Evolutionary conservation across 2,797 vertebrate genomes (phyloP).

Genomic region (Coreius guichenoti): DNA sequence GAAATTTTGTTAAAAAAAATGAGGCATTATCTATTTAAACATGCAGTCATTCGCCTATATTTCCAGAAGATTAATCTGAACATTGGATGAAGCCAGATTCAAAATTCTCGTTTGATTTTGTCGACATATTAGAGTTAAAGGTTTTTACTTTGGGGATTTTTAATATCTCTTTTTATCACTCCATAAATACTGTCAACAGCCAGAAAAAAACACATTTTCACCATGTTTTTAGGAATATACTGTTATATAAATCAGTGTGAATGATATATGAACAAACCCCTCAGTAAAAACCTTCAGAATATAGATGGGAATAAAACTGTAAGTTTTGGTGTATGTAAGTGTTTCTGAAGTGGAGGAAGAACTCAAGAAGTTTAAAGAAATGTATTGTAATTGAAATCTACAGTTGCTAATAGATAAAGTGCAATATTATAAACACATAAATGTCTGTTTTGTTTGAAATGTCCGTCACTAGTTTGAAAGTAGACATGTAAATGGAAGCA

Average conservation of each 20-base stretch:
- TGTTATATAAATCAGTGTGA: neutral
- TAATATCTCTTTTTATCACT: neutral
- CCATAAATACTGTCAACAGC: neutral
- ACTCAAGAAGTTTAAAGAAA: too few species aligned
- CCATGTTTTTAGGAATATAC: neutral
- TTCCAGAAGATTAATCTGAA: neutral
- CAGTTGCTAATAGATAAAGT: too few species aligned
- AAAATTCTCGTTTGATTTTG: neutral
- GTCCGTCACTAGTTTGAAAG: neutral
- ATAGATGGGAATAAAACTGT: neutral
- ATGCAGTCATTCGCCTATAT: neutral
- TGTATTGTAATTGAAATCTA: too few species aligned
- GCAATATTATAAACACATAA: too few species aligned
- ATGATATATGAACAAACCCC: neutral
- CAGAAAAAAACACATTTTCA: neutral
- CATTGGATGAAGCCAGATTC: neutral
- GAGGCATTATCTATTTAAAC: neutral
- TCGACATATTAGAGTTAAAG: neutral
- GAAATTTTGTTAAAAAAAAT: neutral
- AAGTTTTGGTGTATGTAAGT: neutral
- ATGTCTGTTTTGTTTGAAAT: neutral
- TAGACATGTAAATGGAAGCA: neutral
- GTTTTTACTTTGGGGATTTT: neutral
- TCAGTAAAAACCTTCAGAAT: neutral
- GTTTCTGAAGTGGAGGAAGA: neutral